Percentiles rank a stretch among this genome's conserved stretches.
Conservation (phyloP, 2,113 vertebrate species). For the Agapornis roseicollis region DNA sequence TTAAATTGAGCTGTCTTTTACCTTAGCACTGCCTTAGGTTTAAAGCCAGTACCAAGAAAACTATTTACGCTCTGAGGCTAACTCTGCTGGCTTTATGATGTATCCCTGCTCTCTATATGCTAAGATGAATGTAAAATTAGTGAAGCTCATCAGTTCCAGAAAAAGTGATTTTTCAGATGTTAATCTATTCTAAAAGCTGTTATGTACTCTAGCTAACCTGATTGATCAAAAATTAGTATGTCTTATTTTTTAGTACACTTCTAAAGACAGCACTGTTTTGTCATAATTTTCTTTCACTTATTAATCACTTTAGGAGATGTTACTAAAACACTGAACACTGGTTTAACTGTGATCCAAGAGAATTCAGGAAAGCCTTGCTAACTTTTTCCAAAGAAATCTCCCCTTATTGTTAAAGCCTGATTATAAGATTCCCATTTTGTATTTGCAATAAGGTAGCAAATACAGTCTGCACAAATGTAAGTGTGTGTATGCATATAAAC, state of each 20-base stretch:
- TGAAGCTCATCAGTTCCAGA: background rate
- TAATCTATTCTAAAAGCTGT: background rate
- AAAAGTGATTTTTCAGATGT: background rate
- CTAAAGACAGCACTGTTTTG: background rate
- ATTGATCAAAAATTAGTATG: constrained; percentile 7
- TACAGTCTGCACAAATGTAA: background rate
- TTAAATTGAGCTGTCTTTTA: background rate
- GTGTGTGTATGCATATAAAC: background rate
- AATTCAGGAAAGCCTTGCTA: background rate
- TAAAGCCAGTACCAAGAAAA: background rate
- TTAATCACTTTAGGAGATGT: background rate
- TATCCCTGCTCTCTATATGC: background rate
- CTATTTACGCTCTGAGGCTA: background rate
- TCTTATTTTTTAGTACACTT: background rate
- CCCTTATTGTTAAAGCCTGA: background rate
- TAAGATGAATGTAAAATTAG: background rate
- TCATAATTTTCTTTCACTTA: background rate
- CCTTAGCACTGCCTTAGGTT: background rate
- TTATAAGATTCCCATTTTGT: background rate
- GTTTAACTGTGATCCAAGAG: background rate
- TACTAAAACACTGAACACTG: background rate
- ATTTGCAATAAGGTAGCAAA: background rate
- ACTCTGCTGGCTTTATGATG: background rate
- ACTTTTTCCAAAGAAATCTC: background rate
- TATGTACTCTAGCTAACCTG: background rate